A percentile compares a stretch with the other conserved stretches of the same genome.
These are phyloP conservation scores for Crossaster papposus DNA, from an alignment of 53 echinoderm and acorn worm species.

Conservation along the genomic window DNA sequence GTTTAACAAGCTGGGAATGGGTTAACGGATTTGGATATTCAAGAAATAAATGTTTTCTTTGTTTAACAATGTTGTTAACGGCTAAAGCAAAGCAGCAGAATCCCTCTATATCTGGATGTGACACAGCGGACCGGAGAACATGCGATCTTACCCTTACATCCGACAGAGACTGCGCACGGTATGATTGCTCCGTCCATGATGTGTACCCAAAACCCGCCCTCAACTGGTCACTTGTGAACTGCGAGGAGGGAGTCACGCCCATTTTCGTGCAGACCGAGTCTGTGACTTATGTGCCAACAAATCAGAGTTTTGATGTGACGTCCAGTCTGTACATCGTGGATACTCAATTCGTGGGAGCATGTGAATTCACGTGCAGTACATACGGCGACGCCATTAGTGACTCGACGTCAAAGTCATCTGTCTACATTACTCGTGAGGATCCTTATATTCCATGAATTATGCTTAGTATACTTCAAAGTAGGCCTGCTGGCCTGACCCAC, in stretches of 20 bases:
- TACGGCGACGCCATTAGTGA: background rate
- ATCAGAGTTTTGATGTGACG: background rate
- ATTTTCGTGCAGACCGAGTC: background rate
- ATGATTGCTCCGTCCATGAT: background rate
- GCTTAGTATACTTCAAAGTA: background rate
- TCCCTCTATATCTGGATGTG: constrained; percentile 7
- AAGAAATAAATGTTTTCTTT: background rate
- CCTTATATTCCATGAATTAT: background rate
- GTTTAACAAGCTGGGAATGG: no score
- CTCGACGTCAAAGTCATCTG: background rate
- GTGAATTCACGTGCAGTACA: background rate
- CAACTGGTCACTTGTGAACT: background rate
- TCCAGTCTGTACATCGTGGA: background rate
- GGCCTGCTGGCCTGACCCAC: no score
- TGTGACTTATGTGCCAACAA: background rate
- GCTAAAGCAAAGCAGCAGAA: background rate
- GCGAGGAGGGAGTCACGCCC: background rate
- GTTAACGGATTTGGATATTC: no score
- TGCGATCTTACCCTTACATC: background rate
- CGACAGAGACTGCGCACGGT: background rate
- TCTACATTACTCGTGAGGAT: background rate
- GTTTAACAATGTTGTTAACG: background rate
- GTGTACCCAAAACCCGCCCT: constrained; percentile 13
- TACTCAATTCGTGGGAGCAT: background rate
- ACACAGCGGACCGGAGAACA: background rate